These are phyloP conservation scores for Zoroaster sp. DNA, from an alignment of 53 echinoderm and acorn worm species.

Conservation along the genomic window DNA sequence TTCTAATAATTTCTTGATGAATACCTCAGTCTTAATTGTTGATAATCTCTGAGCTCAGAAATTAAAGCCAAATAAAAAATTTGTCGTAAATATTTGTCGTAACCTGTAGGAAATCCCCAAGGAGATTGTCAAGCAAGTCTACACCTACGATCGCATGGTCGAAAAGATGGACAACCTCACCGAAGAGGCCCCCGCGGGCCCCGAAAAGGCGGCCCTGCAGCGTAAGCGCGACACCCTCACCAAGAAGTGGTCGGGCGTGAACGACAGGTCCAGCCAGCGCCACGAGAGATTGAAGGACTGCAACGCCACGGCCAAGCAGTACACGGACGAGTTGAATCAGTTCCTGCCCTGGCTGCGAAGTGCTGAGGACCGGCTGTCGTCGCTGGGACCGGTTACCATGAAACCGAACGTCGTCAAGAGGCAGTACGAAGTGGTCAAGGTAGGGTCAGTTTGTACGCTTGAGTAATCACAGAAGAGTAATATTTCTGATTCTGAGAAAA, in stretches of 20 bases:
- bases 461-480: too few species aligned
- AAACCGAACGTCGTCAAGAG: constrained; percentile 94
- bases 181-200: constrained; percentile 79
- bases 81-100: neutral
- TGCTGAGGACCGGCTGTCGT: constrained; percentile 85
- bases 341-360: constrained; percentile 95
- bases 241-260: constrained; percentile 82
- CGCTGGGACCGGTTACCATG: constrained; percentile 86
- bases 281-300: constrained; percentile 77
- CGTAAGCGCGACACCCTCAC: constrained; percentile 78
- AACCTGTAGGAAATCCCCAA: constrained; percentile 86
- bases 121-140: constrained; percentile 95
- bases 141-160: constrained; percentile 93
- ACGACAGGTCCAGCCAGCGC: constrained; percentile 66
- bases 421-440: constrained; percentile 91
- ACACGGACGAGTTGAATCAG: constrained; percentile 91
- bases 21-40: too few species aligned
- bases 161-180: constrained; percentile 85
- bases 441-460: constrained; percentile 8
- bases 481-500: too few species aligned
- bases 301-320: constrained; percentile 82
- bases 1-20: too few species aligned
- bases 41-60: too few species aligned
- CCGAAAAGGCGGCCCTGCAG: constrained; percentile 82
- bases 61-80: too few species aligned